Conservation (phyloP, 2,797 vertebrate species). For the Ambastaia sidthimunki region DNA sequence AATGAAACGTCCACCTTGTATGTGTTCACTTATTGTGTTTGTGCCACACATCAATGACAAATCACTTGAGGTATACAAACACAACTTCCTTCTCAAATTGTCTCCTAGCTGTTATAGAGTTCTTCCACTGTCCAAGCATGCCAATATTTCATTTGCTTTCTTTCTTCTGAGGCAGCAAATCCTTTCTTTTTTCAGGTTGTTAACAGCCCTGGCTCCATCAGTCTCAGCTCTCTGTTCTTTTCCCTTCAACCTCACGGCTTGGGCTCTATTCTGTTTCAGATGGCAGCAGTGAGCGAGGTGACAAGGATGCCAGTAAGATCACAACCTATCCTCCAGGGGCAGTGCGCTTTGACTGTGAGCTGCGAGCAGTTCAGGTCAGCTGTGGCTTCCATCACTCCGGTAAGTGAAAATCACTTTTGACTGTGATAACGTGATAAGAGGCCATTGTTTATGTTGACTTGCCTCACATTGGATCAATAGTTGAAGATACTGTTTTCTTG, state of each 20-base stretch:
- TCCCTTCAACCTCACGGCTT: conserved; percentile 48
- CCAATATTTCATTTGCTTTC: conserved; percentile 17
- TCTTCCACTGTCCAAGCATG: conserved; percentile 8
- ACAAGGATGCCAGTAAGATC: conserved; percentile 99
- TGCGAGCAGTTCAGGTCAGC: conserved; percentile 95
- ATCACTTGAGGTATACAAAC: background rate
- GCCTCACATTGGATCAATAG: background rate
- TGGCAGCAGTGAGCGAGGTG: conserved; percentile 94
- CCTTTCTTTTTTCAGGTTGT: conserved; percentile 42
- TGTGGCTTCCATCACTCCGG: conserved; percentile 99
- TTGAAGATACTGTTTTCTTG: background rate
- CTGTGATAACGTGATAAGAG: background rate
- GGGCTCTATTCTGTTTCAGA: conserved; percentile 76
- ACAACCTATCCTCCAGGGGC: conserved; percentile 97
- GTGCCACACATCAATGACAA: background rate
- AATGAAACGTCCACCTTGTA: background rate
- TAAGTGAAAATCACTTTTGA: conserved; percentile 65
- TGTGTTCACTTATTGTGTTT: background rate
- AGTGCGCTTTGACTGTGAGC: conserved; percentile 93
- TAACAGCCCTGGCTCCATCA: conserved; percentile 16
- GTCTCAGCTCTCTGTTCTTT: conserved; percentile 25
- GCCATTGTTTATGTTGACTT: conserved; percentile 5
- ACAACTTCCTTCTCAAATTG: background rate
- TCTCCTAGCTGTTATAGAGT: background rate
- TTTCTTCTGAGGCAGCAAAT: conserved; percentile 32